Evolutionary conservation across 1,140 invertebrate genomes (phyloP).

Genomic region (Lethrus apterus): DNA sequence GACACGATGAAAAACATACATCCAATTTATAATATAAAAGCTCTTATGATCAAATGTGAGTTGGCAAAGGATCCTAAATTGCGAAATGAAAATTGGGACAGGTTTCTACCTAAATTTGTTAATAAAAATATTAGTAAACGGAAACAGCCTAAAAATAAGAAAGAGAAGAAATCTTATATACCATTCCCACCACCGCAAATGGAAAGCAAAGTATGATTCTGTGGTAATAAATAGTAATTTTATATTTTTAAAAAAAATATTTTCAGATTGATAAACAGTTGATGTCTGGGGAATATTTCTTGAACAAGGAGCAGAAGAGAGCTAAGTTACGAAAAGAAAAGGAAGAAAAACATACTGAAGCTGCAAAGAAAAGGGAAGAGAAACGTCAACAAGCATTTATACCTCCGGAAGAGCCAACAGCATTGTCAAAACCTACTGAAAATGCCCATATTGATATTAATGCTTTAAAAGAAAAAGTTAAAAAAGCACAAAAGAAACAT

Average conservation of each 20-base stretch:
- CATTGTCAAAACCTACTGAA: conserved; percentile 23
- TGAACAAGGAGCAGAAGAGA: conserved; percentile 75
- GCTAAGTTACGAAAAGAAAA: conserved; percentile 65
- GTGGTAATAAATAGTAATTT: background rate
- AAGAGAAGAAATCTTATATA: conserved; percentile 87
- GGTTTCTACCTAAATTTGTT: conserved; percentile 94
- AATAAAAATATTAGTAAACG: conserved; percentile 83
- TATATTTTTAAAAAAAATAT: conserved; percentile 11
- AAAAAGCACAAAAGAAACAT: conserved; percentile 49
- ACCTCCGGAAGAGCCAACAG: conserved; percentile 61
- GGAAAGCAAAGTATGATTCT: conserved; percentile 65
- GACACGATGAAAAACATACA: conserved; percentile 99
- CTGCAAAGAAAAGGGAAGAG: conserved; percentile 65
- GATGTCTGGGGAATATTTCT: conserved; percentile 94
- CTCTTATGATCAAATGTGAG: conserved; percentile 96
- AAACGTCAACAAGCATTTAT: conserved; percentile 73
- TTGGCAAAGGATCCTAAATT: conserved; percentile 85
- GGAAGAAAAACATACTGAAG: conserved; percentile 63
- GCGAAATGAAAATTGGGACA: conserved; percentile 93
- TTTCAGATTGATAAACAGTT: conserved; percentile 77
- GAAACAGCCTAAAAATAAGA: conserved; percentile 80
- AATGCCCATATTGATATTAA: conserved; percentile 49
- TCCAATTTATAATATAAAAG: conserved; percentile 99
- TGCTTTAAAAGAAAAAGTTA: conserved; percentile 64
- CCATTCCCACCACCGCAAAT: conserved; percentile 93